Percentiles rank a stretch among this genome's conserved stretches.
Conservation (phyloP, 2,888 invertebrate species). For the Sesamia inferens region DNA sequence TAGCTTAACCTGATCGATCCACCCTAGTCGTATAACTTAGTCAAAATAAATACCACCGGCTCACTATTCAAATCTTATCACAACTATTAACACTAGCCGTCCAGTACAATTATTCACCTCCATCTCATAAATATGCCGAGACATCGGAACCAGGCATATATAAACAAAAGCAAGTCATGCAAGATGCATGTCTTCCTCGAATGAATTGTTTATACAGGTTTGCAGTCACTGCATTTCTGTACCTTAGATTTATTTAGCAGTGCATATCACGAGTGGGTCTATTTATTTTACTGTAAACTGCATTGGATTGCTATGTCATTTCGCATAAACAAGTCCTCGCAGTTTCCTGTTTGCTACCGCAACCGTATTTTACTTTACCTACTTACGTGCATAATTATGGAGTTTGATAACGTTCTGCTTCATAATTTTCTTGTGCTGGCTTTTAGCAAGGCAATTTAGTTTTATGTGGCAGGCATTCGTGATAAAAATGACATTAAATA, state of each 20-base stretch:
- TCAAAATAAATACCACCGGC: neutral
- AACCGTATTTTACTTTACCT: constrained; percentile 38
- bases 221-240: constrained; percentile 67
- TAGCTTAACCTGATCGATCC: no score
- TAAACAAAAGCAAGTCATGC: constrained; percentile 71
- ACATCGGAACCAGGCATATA: constrained; percentile 43
- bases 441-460: constrained; percentile 22
- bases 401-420: constrained; percentile 44
- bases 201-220: constrained; percentile 72
- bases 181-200: constrained; percentile 69
- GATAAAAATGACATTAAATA: constrained; percentile 17
- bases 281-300: constrained; percentile 66
- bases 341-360: constrained; percentile 57
- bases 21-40: no score
- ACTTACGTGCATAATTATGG: constrained; percentile 51
- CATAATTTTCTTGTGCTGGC: constrained; percentile 43
- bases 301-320: constrained; percentile 52
- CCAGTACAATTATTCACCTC: constrained; percentile 37
- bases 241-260: constrained; percentile 67
- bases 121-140: constrained; percentile 52
- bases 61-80: constrained; percentile 10
- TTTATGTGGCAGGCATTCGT: constrained; percentile 28
- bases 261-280: constrained; percentile 45
- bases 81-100: constrained; percentile 11
- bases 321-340: constrained; percentile 57